Percentiles rank a stretch among this genome's conserved stretches.
phyloP scores from a whole-genome alignment of 2,113 vertebrate genomes.

The Lophura nycthemera region DNA sequence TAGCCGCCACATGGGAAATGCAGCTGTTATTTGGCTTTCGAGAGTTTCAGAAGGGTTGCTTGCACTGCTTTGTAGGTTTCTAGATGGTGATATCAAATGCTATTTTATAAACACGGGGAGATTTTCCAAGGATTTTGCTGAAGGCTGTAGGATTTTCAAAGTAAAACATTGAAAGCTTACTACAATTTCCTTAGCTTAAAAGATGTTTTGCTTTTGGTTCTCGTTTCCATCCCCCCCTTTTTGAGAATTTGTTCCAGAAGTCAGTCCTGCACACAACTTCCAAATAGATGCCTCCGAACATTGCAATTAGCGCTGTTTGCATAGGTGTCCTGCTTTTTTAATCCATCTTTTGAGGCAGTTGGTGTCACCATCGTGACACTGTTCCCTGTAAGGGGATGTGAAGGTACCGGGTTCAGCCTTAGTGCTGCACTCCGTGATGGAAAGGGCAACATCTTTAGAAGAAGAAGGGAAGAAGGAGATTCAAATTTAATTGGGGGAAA shows the following conservation, averaged over 20 bases:
- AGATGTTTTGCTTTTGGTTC: slow-evolving; percentile 57
- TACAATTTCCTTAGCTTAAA: slow-evolving; percentile 60
- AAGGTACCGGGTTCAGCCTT: background rate
- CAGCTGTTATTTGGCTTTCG: slow-evolving; percentile 43
- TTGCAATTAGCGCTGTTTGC: background rate
- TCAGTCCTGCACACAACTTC: background rate
- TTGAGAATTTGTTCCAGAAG: slow-evolving; percentile 44
- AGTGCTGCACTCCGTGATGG: background rate
- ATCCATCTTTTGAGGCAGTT: background rate
- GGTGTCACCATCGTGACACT: background rate
- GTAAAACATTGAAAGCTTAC: slow-evolving; percentile 63
- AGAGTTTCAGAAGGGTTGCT: background rate
- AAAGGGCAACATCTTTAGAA: background rate
- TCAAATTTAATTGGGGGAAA: slow-evolving; percentile 4
- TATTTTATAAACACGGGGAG: slow-evolving; percentile 56
- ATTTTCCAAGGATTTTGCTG: slow-evolving; percentile 56
- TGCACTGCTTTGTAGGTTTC: slow-evolving; percentile 28
- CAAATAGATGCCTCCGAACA: background rate
- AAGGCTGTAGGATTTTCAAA: slow-evolving; percentile 64
- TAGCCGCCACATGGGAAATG: slow-evolving; percentile 18
- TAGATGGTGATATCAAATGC: slow-evolving; percentile 17
- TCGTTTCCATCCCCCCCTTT: slow-evolving; percentile 35
- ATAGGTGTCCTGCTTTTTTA: slow-evolving; percentile 33
- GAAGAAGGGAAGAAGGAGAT: background rate
- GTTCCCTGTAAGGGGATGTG: background rate